Base-by-base conservation (phyloP, 2,113 vertebrate genomes). In the Gymnogyps californianus region DNA sequence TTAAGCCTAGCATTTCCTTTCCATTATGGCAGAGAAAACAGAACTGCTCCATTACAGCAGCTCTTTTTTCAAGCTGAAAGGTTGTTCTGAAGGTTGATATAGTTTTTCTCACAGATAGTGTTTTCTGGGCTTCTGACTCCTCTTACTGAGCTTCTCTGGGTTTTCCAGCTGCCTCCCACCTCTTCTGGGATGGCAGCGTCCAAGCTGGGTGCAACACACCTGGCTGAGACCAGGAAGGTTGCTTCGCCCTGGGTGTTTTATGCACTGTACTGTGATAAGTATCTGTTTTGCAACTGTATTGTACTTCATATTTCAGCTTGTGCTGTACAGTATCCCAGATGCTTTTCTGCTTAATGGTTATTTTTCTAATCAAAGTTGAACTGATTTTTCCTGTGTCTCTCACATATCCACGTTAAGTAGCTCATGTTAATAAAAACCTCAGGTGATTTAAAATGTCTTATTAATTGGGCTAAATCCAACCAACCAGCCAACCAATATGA, bases 381-480 rank as follows among this genome's bases (percentile, higher is more conserved):
- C 49, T 25, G 14, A 36, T 90, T 74, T 70, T 86, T 89, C 62
- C 36, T 87, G 28, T 1, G 2, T n/a, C 25, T 83, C 38, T 66
- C 71, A 49, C 31, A 34, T 61, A 79, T 21, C 36, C 62, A 32
- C 3, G 0, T 59, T 64, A 83, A 81, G 62, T 70, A 95, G 71
- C n/a, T 89, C 36, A n/a, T 29, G 11, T 65, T 90, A 69, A 89
- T 78, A 75, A 82, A 89, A 95, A 49, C 24, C 40, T 92, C 49
- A 49, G n/a, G 79, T 96, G 86, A 92, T 87, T 78, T 93, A 70
- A 92, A 81, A 80, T 58, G 32, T 86, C 67, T 88, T 24, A 87
- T 57, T 93, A 92, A 77, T 75, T 90, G 76, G n/a, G 13, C 67
- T 94, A 61, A 89, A 96, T 57, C 36, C 24, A 90, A 32, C 49